These are phyloP conservation scores for Condylostylus longicornis DNA, from an alignment of 1,140 invertebrate species.

Conservation along the genomic window DNA sequence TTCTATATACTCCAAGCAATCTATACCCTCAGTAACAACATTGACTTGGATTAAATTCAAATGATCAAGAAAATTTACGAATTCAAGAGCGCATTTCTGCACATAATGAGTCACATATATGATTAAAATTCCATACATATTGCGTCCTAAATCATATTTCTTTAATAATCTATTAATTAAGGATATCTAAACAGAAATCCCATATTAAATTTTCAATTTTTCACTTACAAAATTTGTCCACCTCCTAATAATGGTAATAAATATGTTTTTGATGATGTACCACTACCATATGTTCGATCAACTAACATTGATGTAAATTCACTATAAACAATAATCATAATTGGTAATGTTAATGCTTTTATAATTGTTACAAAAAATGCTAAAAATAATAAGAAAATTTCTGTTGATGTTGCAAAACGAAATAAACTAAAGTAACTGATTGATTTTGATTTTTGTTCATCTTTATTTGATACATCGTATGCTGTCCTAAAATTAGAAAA, in stretches of 20 bases:
- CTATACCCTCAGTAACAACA: too few species aligned
- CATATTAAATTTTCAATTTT: not conserved
- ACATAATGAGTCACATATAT: too few species aligned
- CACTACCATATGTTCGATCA: slow-evolving; percentile 29
- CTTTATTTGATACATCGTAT: too few species aligned
- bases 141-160: too few species aligned
- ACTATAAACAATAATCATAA: slow-evolving; percentile 56
- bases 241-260: slow-evolving; percentile 35
- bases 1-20: too few species aligned
- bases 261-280: slow-evolving; percentile 31
- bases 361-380: slow-evolving; percentile 42
- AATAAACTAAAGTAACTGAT: slow-evolving; percentile 32
- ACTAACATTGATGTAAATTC: slow-evolving; percentile 50
- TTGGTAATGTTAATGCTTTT: slow-evolving; percentile 45
- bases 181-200: too few species aligned
- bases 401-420: slow-evolving; percentile 44
- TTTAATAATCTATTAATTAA: too few species aligned
- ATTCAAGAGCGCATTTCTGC: too few species aligned
- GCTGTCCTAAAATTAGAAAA: too few species aligned
- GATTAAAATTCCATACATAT: too few species aligned
- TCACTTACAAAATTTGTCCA: slow-evolving; percentile 38
- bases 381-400: slow-evolving; percentile 38
- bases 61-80: too few species aligned
- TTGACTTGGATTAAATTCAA: too few species aligned
- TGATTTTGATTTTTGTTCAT: slow-evolving; percentile 14